A percentile compares a stretch with the other conserved stretches of the same genome.
Evolutionary conservation across 2,113 vertebrate genomes (phyloP).

Genomic region (Monopterus albus): DNA sequence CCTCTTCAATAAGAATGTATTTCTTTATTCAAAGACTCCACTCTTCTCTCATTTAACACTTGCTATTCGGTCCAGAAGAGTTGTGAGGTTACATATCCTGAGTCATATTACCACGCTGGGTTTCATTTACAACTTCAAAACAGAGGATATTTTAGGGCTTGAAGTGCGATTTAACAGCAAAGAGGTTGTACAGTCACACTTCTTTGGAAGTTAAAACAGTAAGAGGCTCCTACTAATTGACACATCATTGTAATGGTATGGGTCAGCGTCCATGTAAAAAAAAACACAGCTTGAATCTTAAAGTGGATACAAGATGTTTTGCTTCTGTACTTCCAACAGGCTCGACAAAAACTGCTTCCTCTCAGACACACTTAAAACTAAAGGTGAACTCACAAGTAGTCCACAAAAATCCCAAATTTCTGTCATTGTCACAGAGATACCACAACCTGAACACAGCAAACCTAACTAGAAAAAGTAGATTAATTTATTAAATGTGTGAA

Average conservation of each 20-base stretch:
- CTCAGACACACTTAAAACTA: background rate
- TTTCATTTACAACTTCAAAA: constrained; percentile 68
- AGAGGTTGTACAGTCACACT: constrained; percentile 16
- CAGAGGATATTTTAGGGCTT: constrained; percentile 26
- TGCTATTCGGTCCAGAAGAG: constrained; percentile 58
- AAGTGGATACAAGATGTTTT: background rate
- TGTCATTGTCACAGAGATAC: too few species aligned
- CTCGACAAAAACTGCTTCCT: background rate
- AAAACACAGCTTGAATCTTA: too few species aligned
- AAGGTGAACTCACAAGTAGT: background rate
- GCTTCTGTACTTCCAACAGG: background rate
- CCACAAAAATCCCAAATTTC: too few species aligned
- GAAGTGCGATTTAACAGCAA: constrained; percentile 20
- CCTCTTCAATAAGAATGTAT: constrained; percentile 68
- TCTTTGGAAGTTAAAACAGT: constrained; percentile 19
- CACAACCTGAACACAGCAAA: background rate
- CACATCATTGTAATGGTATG: background rate
- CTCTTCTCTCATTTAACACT: constrained; percentile 72
- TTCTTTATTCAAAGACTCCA: constrained; percentile 74
- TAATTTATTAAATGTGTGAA: background rate
- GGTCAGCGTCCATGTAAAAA: constrained; percentile 3
- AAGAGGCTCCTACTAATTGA: background rate
- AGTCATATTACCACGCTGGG: constrained; percentile 51
- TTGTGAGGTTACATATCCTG: constrained; percentile 66
- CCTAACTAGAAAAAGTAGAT: background rate